Evolutionary conservation across 2,113 vertebrate genomes (phyloP), one percentile per base, ranked within the genome.

Genomic region (Phalacrocorax brasilianus): DNA sequence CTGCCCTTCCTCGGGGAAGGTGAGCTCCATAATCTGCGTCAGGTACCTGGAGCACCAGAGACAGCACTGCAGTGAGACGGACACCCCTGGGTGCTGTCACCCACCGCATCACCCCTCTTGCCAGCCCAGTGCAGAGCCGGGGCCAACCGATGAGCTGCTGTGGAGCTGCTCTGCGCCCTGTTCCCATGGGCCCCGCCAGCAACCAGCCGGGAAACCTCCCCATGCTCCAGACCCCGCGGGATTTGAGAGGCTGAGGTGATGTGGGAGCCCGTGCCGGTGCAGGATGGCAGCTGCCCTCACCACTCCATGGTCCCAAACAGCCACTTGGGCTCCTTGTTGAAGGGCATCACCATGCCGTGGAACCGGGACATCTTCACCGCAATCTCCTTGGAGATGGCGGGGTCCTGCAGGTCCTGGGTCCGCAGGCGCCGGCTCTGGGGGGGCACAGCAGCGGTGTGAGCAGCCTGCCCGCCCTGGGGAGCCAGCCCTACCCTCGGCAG

Each of bases 301-400:
- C 97, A 95, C 75, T 99, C 98, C 97, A 99, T 99, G 94, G 98
- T 99, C 94, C 97, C 98, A 45, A 99, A 99, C 4, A 99, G 97
- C 99, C 99, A 99, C 79, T 98, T 99, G 21, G 99, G 99, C 95
- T 99, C 98, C 95, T 99, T 99, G 96, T 99, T 99, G 96, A 99
- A 99, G 47, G 99, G 99, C 99, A 99, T 99, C 56, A 96, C 96
- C 99, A 99, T 99, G n/a, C 97, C 94, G 6, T 99, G 99, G 97
- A 99, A 99, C 26, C 83, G 98, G 8, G 99, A 98, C 98, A 99
- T 77, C 95, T 99, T 99, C 11, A 65, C 89, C 3, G 99, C 99
- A 5, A 99, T 99, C 97, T 99, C 98, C 35, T 96, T 96, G 0
- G 99, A 99, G 59, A 99, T 95, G 58, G 85, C 44, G 0, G 99